A percentile compares a stretch with the other conserved stretches of the same genome.
These are phyloP conservation scores for Cladopsammia gracilis DNA, from an alignment of 64 coral and sea anemone species.

Conservation along the genomic window DNA sequence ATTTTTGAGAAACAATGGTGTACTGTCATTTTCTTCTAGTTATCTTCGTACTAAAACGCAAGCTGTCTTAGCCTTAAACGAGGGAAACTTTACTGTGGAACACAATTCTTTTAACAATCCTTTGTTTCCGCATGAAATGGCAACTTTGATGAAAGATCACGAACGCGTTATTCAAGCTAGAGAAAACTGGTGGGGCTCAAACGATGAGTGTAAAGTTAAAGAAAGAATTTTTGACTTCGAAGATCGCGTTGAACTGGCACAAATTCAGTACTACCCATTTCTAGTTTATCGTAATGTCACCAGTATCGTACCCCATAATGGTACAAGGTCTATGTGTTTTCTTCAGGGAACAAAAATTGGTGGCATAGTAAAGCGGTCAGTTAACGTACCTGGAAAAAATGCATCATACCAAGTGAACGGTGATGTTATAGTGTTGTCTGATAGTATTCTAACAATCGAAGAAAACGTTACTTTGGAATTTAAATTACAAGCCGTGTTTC, in stretches of 20 bases:
- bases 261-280: constrained; percentile 67
- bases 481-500: constrained; percentile 44
- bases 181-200: constrained; percentile 84
- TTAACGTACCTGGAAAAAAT: neutral
- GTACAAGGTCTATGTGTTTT: constrained; percentile 49
- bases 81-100: constrained; percentile 63
- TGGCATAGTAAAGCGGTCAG: constrained; percentile 44
- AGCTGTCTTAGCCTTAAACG: constrained; percentile 63
- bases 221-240: constrained; percentile 75
- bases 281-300: constrained; percentile 14
- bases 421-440: constrained; percentile 64
- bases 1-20: constrained; percentile 32
- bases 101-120: constrained; percentile 64
- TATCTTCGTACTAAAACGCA: constrained; percentile 58
- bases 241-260: constrained; percentile 75
- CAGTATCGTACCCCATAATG: constrained; percentile 2
- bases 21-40: constrained; percentile 9
- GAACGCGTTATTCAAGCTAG: constrained; percentile 21
- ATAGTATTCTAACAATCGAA: constrained; percentile 58
- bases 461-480: constrained; percentile 77
- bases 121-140: constrained; percentile 47
- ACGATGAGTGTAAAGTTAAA: constrained; percentile 62
- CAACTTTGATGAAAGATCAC: constrained; percentile 59
- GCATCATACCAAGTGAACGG: constrained; percentile 60
- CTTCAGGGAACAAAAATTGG: constrained; percentile 52